Evolutionary conservation across 2,888 invertebrate genomes (phyloP).

Genomic region (Leptinotarsa rubiginosa): DNA sequence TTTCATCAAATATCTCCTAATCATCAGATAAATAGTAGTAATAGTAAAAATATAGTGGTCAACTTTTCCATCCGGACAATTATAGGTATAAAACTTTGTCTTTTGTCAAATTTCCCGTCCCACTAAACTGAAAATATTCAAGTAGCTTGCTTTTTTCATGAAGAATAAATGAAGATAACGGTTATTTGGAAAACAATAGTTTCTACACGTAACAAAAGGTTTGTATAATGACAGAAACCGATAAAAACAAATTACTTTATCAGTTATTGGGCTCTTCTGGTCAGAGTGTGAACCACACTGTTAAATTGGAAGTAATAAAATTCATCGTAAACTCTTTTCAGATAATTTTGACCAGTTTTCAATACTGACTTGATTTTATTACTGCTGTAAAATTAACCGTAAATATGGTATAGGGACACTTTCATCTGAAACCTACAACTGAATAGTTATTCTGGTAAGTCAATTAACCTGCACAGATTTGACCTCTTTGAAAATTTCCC

Average conservation of each 20-base stretch:
- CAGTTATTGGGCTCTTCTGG: conserved; percentile 1
- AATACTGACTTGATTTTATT: conserved; percentile 16
- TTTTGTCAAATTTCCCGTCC: too few species aligned
- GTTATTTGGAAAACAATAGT: not conserved
- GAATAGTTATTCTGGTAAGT: not conserved
- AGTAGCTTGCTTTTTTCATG: not conserved
- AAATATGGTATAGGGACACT: conserved; percentile 25
- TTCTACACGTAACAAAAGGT: not conserved
- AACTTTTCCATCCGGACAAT: too few species aligned
- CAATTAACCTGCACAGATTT: not conserved
- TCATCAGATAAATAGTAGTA: too few species aligned
- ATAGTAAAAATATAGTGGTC: too few species aligned
- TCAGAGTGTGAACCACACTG: not conserved
- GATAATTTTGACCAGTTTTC: conserved; percentile 8
- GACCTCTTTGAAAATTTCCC: not conserved
- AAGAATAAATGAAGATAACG: not conserved
- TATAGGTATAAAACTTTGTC: too few species aligned
- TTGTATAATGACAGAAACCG: not conserved
- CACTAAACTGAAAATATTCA: not conserved
- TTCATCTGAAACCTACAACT: not conserved
- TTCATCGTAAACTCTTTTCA: conserved; percentile 15
- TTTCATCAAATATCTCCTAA: too few species aligned
- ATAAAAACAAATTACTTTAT: conserved; percentile 12
- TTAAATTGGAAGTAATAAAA: conserved; percentile 13
- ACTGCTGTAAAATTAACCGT: conserved; percentile 27